Evolutionary conservation across 1,140 invertebrate genomes (phyloP).

Genomic region (Drosophila aff.): DNA sequence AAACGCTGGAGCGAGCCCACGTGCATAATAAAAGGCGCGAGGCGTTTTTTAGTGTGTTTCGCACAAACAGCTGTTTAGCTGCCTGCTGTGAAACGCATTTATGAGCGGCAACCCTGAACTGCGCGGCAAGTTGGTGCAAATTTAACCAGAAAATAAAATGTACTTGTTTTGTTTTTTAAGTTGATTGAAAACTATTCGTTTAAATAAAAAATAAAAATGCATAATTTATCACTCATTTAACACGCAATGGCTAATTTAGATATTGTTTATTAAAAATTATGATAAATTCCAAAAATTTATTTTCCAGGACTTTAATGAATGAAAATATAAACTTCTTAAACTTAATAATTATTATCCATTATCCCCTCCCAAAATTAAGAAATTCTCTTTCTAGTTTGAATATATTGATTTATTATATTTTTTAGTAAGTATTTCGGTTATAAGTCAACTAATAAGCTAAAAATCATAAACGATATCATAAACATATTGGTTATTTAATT

Average conservation of each 20-base stretch:
- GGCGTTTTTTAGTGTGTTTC: slow-evolving; percentile 40
- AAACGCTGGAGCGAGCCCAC: slow-evolving; percentile 55
- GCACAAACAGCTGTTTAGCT: slow-evolving; percentile 32
- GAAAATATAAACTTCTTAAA: background rate
- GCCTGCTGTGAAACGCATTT: background rate
- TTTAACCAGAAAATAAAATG: background rate
- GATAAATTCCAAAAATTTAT: background rate
- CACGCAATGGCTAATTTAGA: background rate
- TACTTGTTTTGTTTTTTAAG: background rate
- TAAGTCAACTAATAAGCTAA: slow-evolving; percentile 23
- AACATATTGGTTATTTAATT: slow-evolving; percentile 37
- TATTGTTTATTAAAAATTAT: background rate
- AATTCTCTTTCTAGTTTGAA: background rate
- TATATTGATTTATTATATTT: slow-evolving; percentile 5
- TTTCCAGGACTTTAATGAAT: background rate
- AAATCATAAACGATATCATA: slow-evolving; percentile 10
- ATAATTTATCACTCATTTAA: background rate
- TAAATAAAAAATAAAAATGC: background rate
- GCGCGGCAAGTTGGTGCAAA: slow-evolving; percentile 1
- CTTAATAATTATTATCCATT: no score
- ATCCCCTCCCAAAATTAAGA: background rate
- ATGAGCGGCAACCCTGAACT: background rate
- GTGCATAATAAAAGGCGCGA: slow-evolving; percentile 57
- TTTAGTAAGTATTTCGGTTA: slow-evolving; percentile 4
- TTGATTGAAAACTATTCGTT: background rate